Conservation (phyloP, 2,888 invertebrate genomes). For the Tortricodes alternella region DNA sequence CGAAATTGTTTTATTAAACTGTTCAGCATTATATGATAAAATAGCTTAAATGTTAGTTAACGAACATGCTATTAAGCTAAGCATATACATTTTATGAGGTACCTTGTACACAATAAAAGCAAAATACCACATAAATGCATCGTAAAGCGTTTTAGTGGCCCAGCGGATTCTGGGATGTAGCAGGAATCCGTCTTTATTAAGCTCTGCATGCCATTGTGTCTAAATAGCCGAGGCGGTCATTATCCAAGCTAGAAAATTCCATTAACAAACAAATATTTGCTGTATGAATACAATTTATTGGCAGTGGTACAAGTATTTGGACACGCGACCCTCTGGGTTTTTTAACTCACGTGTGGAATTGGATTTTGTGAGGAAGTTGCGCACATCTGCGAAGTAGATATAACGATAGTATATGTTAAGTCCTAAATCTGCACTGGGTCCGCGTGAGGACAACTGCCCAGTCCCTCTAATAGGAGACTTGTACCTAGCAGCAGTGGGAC, state of each 20-base stretch:
- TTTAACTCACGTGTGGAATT: too few relatives aligned
- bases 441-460: too few relatives aligned
- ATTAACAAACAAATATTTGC: conserved; percentile 1
- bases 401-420: too few relatives aligned
- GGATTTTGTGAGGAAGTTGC: too few relatives aligned
- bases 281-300: neutral
- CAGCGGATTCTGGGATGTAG: conserved; percentile 12
- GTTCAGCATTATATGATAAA: neutral
- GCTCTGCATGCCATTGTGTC: conserved; percentile 15
- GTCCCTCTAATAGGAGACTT: too few relatives aligned
- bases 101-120: conserved; percentile 13
- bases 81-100: conserved; percentile 10
- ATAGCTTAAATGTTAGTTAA: neutral
- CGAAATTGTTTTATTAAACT: too few relatives aligned
- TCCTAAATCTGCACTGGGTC: too few relatives aligned
- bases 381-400: too few relatives aligned
- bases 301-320: neutral
- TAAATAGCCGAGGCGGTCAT: conserved; percentile 13
- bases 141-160: conserved; percentile 30
- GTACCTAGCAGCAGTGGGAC: too few relatives aligned
- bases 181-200: conserved; percentile 25
- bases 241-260: neutral
- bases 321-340: too few relatives aligned
- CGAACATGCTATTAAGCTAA: neutral
- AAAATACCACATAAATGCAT: conserved; percentile 25